Percentiles rank a stretch among this genome's conserved stretches.
phyloP scores from a whole-genome alignment of 2,113 vertebrate genomes.

The Oryzias woworae region DNA sequence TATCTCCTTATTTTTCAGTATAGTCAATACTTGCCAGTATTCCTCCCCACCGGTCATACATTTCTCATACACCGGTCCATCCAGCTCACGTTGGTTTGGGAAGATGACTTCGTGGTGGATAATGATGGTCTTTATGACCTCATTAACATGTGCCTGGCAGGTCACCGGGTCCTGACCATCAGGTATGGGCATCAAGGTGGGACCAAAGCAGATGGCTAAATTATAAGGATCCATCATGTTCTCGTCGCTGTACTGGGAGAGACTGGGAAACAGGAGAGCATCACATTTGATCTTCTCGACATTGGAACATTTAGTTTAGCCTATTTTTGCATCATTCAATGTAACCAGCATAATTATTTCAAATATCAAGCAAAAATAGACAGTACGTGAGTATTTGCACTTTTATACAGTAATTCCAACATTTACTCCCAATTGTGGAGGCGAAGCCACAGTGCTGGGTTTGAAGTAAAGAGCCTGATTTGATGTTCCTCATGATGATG shows the following conservation, averaged over 20 bases:
- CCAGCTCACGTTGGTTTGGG: slow-evolving; percentile 88
- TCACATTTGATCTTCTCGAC: not conserved
- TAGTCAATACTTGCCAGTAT: slow-evolving; percentile 85
- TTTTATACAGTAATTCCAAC: too few species aligned
- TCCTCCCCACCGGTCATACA: slow-evolving; percentile 96
- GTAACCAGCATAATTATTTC: too few species aligned
- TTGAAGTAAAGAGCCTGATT: too few species aligned
- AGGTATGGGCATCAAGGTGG: slow-evolving; percentile 95
- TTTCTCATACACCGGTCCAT: slow-evolving; percentile 94
- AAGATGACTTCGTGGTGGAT: slow-evolving; percentile 91
- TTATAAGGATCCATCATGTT: slow-evolving; percentile 99
- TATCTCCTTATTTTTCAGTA: not conserved
- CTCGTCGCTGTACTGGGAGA: slow-evolving; percentile 95
- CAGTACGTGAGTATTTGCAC: too few species aligned
- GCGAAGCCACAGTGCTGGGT: too few species aligned
- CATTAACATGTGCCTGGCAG: slow-evolving; percentile 94
- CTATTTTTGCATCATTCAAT: too few species aligned
- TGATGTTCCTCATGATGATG: too few species aligned
- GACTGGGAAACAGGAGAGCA: slow-evolving; percentile 64
- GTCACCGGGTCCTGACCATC: slow-evolving; percentile 92
- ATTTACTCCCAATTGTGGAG: too few species aligned
- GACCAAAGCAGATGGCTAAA: slow-evolving; percentile 95
- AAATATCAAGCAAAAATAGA: too few species aligned
- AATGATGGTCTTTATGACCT: slow-evolving; percentile 97
- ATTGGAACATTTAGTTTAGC: too few species aligned